Evolutionary conservation across 2,888 invertebrate genomes (phyloP).

Genomic region (Conops quadrifasciatus): DNA sequence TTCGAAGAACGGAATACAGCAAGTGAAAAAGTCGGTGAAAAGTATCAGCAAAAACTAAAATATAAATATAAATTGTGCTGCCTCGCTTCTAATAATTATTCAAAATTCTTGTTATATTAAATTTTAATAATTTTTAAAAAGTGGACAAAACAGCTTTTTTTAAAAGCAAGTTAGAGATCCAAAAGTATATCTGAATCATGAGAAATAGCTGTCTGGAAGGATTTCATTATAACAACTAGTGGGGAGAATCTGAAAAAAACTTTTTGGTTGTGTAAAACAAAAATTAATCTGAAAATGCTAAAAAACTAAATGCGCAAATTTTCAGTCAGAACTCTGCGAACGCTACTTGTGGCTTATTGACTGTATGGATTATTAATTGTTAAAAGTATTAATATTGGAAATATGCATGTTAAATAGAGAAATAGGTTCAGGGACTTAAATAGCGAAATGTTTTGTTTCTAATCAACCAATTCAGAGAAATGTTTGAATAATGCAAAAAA

Average conservation of each 20-base stretch:
- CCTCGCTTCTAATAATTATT: conserved; percentile 35
- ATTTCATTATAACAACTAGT: background rate
- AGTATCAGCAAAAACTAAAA: conserved; percentile 17
- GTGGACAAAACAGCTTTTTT: conserved; percentile 22
- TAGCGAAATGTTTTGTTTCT: background rate
- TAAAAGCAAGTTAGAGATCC: conserved; percentile 3
- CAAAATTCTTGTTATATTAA: conserved; percentile 39
- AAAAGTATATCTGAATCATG: conserved; percentile 16
- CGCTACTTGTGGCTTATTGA: background rate
- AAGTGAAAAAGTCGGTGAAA: conserved; percentile 20
- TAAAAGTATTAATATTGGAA: background rate
- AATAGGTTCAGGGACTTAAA: background rate
- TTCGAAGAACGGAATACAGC: background rate
- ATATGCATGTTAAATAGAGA: too few relatives aligned
- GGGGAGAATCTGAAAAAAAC: conserved; percentile 13
- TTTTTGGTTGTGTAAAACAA: background rate
- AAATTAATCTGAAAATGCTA: conserved; percentile 1
- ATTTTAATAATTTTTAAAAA: conserved; percentile 32
- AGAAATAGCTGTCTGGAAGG: background rate
- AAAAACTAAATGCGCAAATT: background rate
- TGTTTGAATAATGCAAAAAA: background rate
- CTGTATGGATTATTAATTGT: background rate
- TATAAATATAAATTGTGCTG: conserved; percentile 33
- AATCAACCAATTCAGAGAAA: background rate
- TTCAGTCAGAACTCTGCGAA: background rate